Base-by-base conservation (phyloP, 2,888 invertebrate species). In the Tachina fera region DNA sequence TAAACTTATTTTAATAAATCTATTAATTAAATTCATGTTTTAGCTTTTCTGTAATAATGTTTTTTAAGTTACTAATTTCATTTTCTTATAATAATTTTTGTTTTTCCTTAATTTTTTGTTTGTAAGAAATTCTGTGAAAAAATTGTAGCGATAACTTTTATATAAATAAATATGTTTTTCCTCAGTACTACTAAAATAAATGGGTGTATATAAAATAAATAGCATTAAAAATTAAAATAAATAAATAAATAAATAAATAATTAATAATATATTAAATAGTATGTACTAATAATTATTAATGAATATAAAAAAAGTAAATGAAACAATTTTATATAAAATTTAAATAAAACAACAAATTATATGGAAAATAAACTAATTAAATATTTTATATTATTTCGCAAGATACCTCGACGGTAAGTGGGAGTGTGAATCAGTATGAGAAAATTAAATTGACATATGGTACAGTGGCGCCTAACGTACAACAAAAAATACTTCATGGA, bases 261-360 rank as follows among this genome's bases (percentile, higher is more conserved):
- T 22, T 31, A 31, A 31, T 63, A 72, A 74, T 58, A 58, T 78
- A 84, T 81, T 63, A 81, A 63, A 85, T 83, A 80, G 78, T 81
- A 49, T 82, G 76, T 85, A 87, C 76, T 86, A 81, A 67, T 22
- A 22, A 31, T 39, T 76, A 72, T 53, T 75, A 75, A 75, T 51
- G 51, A 79, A 63, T 45, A 83, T 60, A 58, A 80, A 77, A 72
- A 61, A 84, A 39, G 5, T 67, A 82, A 84, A 82, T 49, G 71
- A 83, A 85, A 86, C 79, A 86, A 86, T 86, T 86, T 86, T 86
- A 86, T 86, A 86, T 83, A 83, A 86, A 72, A 86, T 47, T 74
- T 60, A 63, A 68, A 72, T 51, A 79, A 86, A 72, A 84, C 39
- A 70, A 75, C 16, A 79, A 53, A 63, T 31, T 56, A 70, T 61